Evolutionary conservation across 1,140 invertebrate species (phyloP), one percentile per base, ranked within the genome.

Genomic region (Delia radicum): DNA sequence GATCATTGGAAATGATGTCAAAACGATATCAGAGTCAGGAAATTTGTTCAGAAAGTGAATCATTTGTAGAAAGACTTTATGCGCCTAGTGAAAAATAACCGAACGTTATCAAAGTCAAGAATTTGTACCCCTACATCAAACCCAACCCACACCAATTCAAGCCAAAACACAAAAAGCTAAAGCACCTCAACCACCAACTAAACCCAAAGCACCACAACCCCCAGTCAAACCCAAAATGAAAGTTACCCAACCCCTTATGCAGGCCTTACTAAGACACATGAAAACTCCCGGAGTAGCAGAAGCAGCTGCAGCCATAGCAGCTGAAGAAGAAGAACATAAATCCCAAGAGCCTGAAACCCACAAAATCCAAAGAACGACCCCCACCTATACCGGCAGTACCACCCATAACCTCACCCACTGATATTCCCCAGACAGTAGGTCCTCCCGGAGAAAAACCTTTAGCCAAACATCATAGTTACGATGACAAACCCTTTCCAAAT

Each of bases 51-150:
- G 85, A 86, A 65, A 83, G 82, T 0, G 85, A 86, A 62, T 80
- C 81, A 15, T 86, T 86, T 31, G 80, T 84, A 0, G 85, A 86
- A 75, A 81, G 89, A 55, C 80, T 90, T 12, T 90, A 90, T 77
- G 89, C 88, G 46, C 89, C 89, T 78, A 89, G 87, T 79, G 89
- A 90, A 77, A 90, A 90, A 77, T 90, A 48, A 89, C 89, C 4
- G 88, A 89, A 79, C 88, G 89, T 18, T 90, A 90, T 81, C 89
- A 90, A 82, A 90, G 89, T 78, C 89, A 90, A 83, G 89, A 90
- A 76, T 90, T 90, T 81, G 88, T 88, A 7, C 83, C 83, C 4
- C 65, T 85, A 7, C 83, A 85, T 33, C 83, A 85, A 76, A 78
- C 80, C 13, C 81, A 82, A 18, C 65, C 75, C 8, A 81, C 82